Evolutionary conservation across 2,888 invertebrate genomes (phyloP), one percentile per base, ranked within the genome.

Genomic region (Rhabditoides inermis): DNA sequence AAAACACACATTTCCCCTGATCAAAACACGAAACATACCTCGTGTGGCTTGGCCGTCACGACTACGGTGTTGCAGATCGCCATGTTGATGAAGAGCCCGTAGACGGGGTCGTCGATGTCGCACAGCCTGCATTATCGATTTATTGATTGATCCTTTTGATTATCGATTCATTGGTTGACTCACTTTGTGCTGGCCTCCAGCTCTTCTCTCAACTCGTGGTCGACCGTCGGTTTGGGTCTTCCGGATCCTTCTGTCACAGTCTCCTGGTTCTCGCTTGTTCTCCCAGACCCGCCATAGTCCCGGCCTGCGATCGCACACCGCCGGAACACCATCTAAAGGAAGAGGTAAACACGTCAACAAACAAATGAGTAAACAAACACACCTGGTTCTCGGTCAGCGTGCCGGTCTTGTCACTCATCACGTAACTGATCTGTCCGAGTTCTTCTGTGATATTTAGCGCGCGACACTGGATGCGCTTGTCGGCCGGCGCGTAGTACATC

Each of bases 371-470:
- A 26, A 1, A 12, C 4, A 22, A 36, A n/a, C 25, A 26, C 47
- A 65, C 65, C 59, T 65, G 87, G 78, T 95, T 95, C 79, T 95
- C 92, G 0, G 95, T 95, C 51, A 95, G 80, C 2, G 95, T 95
- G 7, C 95, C 95, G 0, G 95, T 95, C 80, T 95, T 95, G 78
- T 95, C 95, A n/a, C 89, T 90, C 80, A 95, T 94, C 61, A 95
- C 83, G 77, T 92, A 92, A 76, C 89, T 86, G 49, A 88, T 83
- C 82, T 94, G 92, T 1, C 94, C 95, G 68, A 95, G 82, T 79
- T 95, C 92, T 79, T 95, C 94, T 0, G 92, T 90, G 61, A 95
- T 92, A 78, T 95, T 94, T 37, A 69, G 42, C 0, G 69, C 69
- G 44, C 69, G 53, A 25, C 92, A 94, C 79, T 90, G 65, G 50